Evolutionary conservation across 1,140 invertebrate genomes (phyloP).

Genomic region (Vanessa atalanta): DNA sequence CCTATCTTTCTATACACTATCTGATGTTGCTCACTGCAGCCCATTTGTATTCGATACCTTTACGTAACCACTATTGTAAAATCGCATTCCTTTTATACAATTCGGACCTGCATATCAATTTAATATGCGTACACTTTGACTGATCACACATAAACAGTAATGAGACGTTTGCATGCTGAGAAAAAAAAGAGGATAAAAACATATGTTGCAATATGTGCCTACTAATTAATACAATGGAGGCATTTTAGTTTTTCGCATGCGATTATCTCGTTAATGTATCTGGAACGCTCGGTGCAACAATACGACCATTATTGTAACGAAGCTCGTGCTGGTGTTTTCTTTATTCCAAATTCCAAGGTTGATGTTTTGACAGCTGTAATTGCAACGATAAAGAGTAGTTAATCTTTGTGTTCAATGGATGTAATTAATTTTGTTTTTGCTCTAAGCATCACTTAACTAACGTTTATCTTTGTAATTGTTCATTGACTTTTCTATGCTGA

Average conservation of each 20-base stretch:
- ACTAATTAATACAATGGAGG: conserved; percentile 57
- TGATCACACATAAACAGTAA: conserved; percentile 43
- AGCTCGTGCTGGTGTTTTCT: conserved; percentile 57
- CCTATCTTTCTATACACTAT: conserved; percentile 29
- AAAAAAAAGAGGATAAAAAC: conserved; percentile 14
- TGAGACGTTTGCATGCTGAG: conserved; percentile 3
- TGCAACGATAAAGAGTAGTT: conserved; percentile 55
- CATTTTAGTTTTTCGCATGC: conserved; percentile 63
- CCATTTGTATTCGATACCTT: conserved; percentile 37
- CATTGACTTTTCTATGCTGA: background rate
- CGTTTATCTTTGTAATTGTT: conserved; percentile 36
- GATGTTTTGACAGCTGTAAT: conserved; percentile 69
- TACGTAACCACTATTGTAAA: conserved; percentile 41
- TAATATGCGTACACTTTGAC: conserved; percentile 52
- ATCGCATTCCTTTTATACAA: conserved; percentile 47
- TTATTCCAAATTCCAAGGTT: conserved; percentile 65
- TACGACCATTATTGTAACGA: conserved; percentile 61
- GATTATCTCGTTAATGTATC: conserved; percentile 56
- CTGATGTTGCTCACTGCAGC: conserved; percentile 36
- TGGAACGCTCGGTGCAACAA: conserved; percentile 55
- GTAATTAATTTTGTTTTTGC: conserved; percentile 54
- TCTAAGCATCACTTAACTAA: conserved; percentile 33
- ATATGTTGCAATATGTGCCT: background rate
- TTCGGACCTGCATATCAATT: conserved; percentile 48
- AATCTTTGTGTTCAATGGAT: conserved; percentile 49